Percentiles rank a stretch among this genome's conserved stretches.
Evolutionary conservation across 2,113 vertebrate species (phyloP).

Genomic region (Pungitius pungitius): DNA sequence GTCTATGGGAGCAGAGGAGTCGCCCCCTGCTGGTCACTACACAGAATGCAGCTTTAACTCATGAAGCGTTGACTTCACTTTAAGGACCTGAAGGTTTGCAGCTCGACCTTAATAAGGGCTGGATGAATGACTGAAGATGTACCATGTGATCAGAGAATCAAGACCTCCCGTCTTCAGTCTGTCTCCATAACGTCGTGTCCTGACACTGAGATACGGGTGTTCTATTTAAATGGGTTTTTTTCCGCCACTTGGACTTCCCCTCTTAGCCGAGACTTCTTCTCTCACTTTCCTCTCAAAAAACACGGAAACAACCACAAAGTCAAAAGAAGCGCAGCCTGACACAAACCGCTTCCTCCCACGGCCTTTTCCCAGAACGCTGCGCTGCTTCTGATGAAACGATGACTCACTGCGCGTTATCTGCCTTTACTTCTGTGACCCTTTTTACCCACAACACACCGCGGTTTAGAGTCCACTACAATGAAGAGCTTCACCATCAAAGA

Average conservation of each 20-base stretch:
- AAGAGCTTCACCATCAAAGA: too few species aligned
- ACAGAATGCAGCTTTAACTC: too few species aligned
- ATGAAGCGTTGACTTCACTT: too few species aligned
- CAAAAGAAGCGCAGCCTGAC: not conserved
- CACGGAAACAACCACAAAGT: slow-evolving; percentile 23
- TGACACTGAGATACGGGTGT: rapidly evolving
- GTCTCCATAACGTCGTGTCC: too few species aligned
- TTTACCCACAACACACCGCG: too few species aligned
- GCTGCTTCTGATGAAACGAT: slow-evolving; percentile 14
- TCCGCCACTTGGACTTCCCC: slow-evolving; percentile 55
- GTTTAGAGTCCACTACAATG: too few species aligned
- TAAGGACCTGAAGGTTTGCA: too few species aligned
- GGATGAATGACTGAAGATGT: too few species aligned
- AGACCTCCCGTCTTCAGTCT: not conserved
- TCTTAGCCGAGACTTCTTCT: not conserved
- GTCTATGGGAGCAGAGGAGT: too few species aligned
- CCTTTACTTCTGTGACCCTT: too few species aligned
- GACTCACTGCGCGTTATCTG: not conserved
- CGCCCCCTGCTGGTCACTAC: too few species aligned
- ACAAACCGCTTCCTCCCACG: slow-evolving; percentile 53
- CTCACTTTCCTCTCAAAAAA: not conserved
- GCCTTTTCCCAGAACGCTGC: slow-evolving; percentile 33
- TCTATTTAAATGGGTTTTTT: not conserved
- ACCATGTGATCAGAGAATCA: not conserved
- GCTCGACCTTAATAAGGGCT: too few species aligned